Evolutionary conservation across 2,888 invertebrate species (phyloP).

Genomic region (Clunio marinus): DNA sequence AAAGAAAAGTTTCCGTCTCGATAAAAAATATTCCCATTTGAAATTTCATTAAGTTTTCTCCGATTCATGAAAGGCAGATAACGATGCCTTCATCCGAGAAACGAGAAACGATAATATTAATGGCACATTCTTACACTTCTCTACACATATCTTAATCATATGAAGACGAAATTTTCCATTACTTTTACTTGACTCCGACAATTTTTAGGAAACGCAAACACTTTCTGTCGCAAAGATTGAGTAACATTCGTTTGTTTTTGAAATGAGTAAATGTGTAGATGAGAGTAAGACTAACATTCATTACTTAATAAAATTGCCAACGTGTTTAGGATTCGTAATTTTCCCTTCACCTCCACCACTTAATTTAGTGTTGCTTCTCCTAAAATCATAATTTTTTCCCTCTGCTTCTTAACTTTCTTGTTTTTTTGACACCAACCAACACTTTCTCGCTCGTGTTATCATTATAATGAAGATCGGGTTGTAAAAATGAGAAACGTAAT

Average conservation of each 20-base stretch:
- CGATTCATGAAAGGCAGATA: not conserved
- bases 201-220: too few species aligned
- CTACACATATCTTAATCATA: not conserved
- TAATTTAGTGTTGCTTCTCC: slow-evolving; percentile 21
- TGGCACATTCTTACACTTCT: not conserved
- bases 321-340: slow-evolving; percentile 30
- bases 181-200: too few species aligned
- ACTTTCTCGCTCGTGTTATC: too few species aligned
- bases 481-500: too few species aligned
- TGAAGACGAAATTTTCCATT: too few species aligned
- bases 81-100: not conserved
- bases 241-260: too few species aligned
- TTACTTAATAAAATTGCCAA: slow-evolving; percentile 34
- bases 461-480: too few species aligned
- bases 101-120: not conserved
- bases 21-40: not conserved
- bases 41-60: not conserved
- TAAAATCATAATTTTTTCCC: slow-evolving; percentile 27
- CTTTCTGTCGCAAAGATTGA: too few species aligned
- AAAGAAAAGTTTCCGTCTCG: not conserved
- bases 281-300: too few species aligned
- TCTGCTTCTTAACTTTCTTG: not conserved
- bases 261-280: too few species aligned
- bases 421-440: too few species aligned
- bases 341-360: slow-evolving; percentile 14